Evolutionary conservation across 2,888 invertebrate species (phyloP).

Genomic region (Halictus quadricinctus): DNA sequence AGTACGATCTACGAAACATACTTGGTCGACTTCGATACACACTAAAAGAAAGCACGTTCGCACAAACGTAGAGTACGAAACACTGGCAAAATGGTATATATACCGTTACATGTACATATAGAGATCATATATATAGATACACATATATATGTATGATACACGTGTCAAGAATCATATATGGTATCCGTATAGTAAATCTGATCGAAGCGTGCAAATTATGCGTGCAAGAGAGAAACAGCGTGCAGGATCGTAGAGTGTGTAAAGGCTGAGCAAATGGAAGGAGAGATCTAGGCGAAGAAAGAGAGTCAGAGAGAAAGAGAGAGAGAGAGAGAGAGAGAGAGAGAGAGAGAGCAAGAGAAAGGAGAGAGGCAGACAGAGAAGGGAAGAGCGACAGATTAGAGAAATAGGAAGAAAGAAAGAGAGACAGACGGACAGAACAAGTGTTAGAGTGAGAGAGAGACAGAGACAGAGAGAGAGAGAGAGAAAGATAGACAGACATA

Average conservation of each 20-base stretch:
- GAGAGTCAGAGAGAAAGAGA: not conserved
- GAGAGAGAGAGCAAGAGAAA: not conserved
- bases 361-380: not conserved
- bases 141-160: constrained; percentile 41
- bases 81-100: constrained; percentile 56
- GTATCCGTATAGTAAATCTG: constrained; percentile 69
- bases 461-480: not conserved
- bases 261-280: constrained; percentile 29
- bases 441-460: not conserved
- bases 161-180: constrained; percentile 51
- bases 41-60: constrained; percentile 47
- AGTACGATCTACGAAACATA: constrained; percentile 40
- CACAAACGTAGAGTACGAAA: constrained; percentile 53
- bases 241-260: constrained; percentile 67
- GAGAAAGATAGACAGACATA: not conserved
- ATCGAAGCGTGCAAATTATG: constrained; percentile 79
- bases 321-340: not conserved
- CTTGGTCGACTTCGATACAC: constrained; percentile 57
- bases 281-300: not conserved
- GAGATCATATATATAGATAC: constrained; percentile 33
- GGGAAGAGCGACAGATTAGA: not conserved
- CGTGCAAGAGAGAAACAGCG: constrained; percentile 79
- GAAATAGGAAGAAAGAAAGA: not conserved
- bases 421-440: not conserved
- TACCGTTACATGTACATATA: constrained; percentile 49